Percentiles rank a stretch among this genome's conserved stretches.
Evolutionary conservation across 2,888 invertebrate species (phyloP).

Genomic region (Clepsis dumicolana): DNA sequence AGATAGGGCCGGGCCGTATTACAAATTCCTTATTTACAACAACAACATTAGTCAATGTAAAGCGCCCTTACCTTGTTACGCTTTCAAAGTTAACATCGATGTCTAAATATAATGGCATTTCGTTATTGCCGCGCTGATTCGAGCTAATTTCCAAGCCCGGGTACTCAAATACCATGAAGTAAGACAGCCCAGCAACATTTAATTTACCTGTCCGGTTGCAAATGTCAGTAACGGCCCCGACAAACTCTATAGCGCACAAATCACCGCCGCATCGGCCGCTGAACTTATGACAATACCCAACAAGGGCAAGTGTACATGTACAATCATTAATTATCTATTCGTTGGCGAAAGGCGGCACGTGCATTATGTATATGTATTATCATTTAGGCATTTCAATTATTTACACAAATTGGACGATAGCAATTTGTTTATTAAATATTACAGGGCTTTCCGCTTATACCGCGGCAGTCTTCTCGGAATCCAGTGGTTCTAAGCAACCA

Average conservation of each 20-base stretch:
- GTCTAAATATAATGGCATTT: constrained; percentile 24
- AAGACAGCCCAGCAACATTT: constrained; percentile 35
- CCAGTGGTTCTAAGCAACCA: not conserved
- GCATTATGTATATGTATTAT: constrained; percentile 29
- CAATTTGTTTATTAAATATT: constrained; percentile 6
- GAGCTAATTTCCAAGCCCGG: constrained; percentile 26
- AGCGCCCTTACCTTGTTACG: constrained; percentile 9
- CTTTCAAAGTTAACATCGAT: constrained; percentile 18
- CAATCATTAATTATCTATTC: constrained; percentile 30
- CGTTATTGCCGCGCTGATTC: constrained; percentile 33
- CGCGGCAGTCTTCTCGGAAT: constrained; percentile 1
- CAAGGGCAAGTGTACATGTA: constrained; percentile 17
- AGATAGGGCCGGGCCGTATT: not conserved
- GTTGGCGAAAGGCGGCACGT: constrained; percentile 20
- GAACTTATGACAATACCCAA: constrained; percentile 18
- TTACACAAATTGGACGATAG: constrained; percentile 22
- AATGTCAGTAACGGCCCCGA: constrained; percentile 37
- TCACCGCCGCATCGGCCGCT: constrained; percentile 15
- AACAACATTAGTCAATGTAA: constrained; percentile 1
- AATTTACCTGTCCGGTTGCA: constrained; percentile 40
- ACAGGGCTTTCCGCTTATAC: constrained; percentile 5
- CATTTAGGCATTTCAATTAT: constrained; percentile 14
- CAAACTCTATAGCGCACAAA: constrained; percentile 29
- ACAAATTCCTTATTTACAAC: not conserved
- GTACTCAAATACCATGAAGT: constrained; percentile 42